Conservation (phyloP, 2,888 invertebrate genomes). For the Lycaena phlaeas region DNA sequence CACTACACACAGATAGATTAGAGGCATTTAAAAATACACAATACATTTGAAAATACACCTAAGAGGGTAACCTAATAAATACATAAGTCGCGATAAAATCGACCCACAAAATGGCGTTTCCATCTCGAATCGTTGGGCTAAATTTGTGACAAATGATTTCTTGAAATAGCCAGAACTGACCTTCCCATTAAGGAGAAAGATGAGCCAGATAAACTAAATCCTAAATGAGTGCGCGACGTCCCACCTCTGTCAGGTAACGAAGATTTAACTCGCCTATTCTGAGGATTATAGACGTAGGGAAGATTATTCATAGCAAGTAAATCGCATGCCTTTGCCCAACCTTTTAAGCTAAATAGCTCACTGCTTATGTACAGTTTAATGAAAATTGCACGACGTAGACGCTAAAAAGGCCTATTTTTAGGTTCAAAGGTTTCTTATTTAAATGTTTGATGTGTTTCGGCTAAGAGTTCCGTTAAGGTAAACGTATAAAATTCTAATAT, state of each 20-base stretch:
- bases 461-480: no score
- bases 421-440: slow-evolving; percentile 1
- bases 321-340: slow-evolving; percentile 14
- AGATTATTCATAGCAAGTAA: slow-evolving; percentile 16
- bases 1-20: no score
- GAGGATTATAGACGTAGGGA: slow-evolving; percentile 24
- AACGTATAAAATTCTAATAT: no score
- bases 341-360: slow-evolving; percentile 20
- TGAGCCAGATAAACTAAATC: slow-evolving; percentile 29
- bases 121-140: not conserved
- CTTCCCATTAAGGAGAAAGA: slow-evolving; percentile 23
- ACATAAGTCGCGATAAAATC: not conserved
- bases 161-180: slow-evolving; percentile 8
- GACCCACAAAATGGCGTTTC: not conserved
- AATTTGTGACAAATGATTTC: not conserved
- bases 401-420: slow-evolving; percentile 16
- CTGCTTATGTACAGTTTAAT: slow-evolving; percentile 18
- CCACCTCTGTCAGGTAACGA: slow-evolving; percentile 42
- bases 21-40: no score
- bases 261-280: slow-evolving; percentile 35
- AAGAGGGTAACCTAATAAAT: no score
- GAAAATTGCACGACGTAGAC: slow-evolving; percentile 16
- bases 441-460: not conserved
- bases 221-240: slow-evolving; percentile 32
- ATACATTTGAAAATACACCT: no score